phyloP scores from a whole-genome alignment of 2,888 invertebrate species.

The Lypha dubia region DNA sequence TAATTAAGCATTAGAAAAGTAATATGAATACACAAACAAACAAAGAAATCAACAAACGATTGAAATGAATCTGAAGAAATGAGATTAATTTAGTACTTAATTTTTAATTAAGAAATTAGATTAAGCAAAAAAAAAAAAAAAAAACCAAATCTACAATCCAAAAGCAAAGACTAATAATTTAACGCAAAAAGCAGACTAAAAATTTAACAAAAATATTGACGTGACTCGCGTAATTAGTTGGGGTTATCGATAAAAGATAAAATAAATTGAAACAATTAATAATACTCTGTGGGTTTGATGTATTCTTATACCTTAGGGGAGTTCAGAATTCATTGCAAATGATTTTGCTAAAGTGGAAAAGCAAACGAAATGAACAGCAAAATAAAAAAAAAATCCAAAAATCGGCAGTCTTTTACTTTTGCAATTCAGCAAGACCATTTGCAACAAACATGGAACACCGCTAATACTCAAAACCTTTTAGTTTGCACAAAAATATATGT shows the following conservation, averaged over 20 bases:
- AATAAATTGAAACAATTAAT: conserved; percentile 19
- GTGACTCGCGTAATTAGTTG: conserved; percentile 43
- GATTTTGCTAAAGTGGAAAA: too few species aligned
- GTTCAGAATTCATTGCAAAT: too few species aligned
- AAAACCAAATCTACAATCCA: conserved; percentile 24
- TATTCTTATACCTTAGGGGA: not conserved
- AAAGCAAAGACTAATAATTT: conserved; percentile 27
- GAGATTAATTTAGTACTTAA: conserved; percentile 40
- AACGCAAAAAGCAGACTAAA: conserved; percentile 1
- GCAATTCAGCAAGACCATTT: too few species aligned
- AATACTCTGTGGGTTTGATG: conserved; percentile 1
- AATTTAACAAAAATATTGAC: conserved; percentile 31
- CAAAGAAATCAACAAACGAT: not conserved
- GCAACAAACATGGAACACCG: too few species aligned
- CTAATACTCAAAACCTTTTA: not conserved
- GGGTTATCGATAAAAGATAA: conserved; percentile 31
- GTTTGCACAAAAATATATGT: not conserved
- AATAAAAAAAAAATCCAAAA: too few species aligned
- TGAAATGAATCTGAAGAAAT: not conserved
- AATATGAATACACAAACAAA: too few species aligned
- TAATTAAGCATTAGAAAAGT: conserved; percentile 74
- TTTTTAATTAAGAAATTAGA: conserved; percentile 13
- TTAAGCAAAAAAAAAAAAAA: conserved; percentile 8
- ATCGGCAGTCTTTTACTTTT: too few species aligned
- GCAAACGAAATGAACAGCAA: too few species aligned